A percentile compares a stretch with the other conserved stretches of the same genome.
Evolutionary conservation across 2,113 vertebrate genomes (phyloP).

Genomic region (Apteryx mantelli): DNA sequence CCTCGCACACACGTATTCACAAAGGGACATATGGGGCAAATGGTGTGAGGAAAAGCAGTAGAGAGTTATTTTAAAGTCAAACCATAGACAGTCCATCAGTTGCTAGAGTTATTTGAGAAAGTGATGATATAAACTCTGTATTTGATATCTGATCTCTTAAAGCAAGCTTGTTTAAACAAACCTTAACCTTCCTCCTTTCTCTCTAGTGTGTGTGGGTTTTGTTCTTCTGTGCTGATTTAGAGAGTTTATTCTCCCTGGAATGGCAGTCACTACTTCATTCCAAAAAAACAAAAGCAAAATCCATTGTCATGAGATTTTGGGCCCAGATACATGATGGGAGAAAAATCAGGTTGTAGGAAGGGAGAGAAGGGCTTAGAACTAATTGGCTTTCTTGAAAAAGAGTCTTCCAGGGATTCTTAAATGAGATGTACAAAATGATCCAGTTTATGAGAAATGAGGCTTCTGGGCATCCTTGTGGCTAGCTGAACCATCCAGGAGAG

Average conservation of each 20-base stretch:
- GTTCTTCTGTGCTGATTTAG: not conserved
- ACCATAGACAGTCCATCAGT: not conserved
- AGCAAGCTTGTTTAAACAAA: not conserved
- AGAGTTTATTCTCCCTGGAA: not conserved
- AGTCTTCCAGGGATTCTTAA: not conserved
- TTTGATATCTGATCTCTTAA: constrained; percentile 40
- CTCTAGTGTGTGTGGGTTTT: not conserved
- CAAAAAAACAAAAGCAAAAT: not conserved
- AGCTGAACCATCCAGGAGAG: not conserved
- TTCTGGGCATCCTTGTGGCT: not conserved
- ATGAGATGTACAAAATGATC: not conserved
- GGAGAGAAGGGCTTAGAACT: not conserved
- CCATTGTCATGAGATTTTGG: not conserved
- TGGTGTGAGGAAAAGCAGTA: not conserved
- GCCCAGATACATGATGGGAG: not conserved
- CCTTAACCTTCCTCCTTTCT: not conserved
- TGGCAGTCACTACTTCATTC: not conserved
- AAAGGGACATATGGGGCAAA: not conserved
- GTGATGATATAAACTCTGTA: not conserved
- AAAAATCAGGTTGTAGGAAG: not conserved
- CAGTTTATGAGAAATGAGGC: constrained; percentile 4
- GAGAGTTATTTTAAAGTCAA: not conserved
- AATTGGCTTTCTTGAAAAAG: not conserved
- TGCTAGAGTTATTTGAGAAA: constrained; percentile 22
- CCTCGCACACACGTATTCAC: not conserved